Conservation (phyloP, 2,113 vertebrate species). For the Egretta garzetta region DNA sequence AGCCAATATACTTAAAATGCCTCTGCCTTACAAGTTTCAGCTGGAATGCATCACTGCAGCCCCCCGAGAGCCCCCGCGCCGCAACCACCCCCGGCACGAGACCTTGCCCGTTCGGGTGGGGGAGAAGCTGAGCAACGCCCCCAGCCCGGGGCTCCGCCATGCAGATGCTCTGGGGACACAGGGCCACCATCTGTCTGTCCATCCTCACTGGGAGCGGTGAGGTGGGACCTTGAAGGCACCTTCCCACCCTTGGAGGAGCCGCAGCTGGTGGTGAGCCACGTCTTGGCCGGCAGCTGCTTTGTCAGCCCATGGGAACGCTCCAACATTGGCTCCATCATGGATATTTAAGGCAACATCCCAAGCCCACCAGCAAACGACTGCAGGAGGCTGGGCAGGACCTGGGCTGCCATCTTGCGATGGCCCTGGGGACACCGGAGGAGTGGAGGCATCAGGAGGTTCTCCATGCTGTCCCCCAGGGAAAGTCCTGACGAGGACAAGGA, state of each 20-base stretch:
- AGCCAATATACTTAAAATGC: constrained; percentile 62
- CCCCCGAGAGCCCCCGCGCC: neutral
- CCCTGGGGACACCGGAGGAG: neutral
- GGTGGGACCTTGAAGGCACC: neutral
- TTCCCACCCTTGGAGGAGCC: neutral
- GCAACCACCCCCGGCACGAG: neutral
- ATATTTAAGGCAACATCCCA: neutral
- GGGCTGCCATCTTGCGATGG: neutral
- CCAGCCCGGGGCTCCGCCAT: neutral
- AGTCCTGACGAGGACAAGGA: neutral
- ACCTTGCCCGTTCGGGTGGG: accelerated
- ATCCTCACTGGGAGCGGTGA: accelerated
- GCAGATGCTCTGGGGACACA: neutral
- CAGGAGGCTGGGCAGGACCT: neutral
- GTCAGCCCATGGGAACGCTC: accelerated
- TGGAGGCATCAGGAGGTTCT: neutral
- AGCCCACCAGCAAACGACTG: accelerated
- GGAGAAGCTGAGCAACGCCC: neutral
- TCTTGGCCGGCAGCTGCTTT: neutral
- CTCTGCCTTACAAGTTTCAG: constrained; percentile 45
- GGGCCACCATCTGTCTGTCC: neutral
- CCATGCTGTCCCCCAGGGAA: neutral
- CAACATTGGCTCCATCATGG: accelerated
- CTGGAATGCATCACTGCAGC: constrained; percentile 35
- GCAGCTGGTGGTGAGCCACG: accelerated